Base-by-base conservation (phyloP, 2,888 invertebrate species). In the Agrochola lota region DNA sequence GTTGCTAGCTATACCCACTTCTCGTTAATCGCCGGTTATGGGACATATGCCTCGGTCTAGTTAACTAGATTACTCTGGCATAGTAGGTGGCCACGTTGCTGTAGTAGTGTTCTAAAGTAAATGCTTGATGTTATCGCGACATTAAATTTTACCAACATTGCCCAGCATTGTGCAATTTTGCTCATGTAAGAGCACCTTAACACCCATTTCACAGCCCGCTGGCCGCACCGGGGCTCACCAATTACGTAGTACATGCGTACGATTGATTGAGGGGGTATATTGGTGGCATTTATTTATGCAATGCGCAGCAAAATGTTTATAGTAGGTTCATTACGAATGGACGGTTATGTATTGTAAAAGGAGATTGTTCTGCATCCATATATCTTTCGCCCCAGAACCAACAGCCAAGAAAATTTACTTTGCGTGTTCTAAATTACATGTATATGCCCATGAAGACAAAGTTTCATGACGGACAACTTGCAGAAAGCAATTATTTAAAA, bases 131-230 rank as follows among this genome's bases (percentile, higher is more conserved):
- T 30, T 60, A 60, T 20, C 30, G 9, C 9, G 4, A 30, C 9
- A 9, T 35, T 9, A 9, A 9, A 60, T 60, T 60, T 30, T 30
- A 20, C 30, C 60, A 20, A 60, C 9, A 60, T 60, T 23, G 26
- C 30, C 49, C 30, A 67, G 30, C 23, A 49, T 15, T 49, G 12
- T 15, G 15, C 40, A 20, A 52, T 6, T 15, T 1, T 26, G n/a
- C 0, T 49, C 2, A 30, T 66, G 77, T n/a, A n/a, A 43, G 15
- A n/a, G 12, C n/a, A 49, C 70, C 70, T 20, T 63, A 49, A 8
- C 63, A 62, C 60, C 70, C 49, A 79, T 74, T 83, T 83, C 79
- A 72, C 79, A 79, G 71, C 15, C 70, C 49, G 20, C 71, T 83
- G 84, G 9, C 26, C 60, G 3, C 60, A 64, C 12, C 26, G 20